A percentile compares a stretch with the other conserved stretches of the same genome.
Conservation (phyloP, 2,888 invertebrate species). For the Theodoxus fluviatilis region DNA sequence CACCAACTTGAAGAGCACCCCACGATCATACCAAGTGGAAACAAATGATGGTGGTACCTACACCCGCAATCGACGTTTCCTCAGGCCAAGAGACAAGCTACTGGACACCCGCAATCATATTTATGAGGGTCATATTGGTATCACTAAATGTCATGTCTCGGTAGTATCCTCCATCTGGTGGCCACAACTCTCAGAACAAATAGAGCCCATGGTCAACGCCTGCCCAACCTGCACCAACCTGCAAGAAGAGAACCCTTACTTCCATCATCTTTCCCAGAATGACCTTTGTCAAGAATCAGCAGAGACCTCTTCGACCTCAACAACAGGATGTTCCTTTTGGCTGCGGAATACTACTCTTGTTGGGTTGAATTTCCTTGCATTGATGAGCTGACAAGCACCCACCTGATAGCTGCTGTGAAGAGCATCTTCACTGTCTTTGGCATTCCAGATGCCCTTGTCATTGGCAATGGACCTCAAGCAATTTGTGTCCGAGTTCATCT, state of each 20-base stretch:
- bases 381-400: background rate
- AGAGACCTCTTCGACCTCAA: slow-evolving; percentile 19
- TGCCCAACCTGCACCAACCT: slow-evolving; percentile 3
- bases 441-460: slow-evolving; percentile 15
- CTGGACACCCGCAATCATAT: too few species aligned
- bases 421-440: slow-evolving; percentile 19
- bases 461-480: slow-evolving; percentile 19
- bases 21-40: too few species aligned
- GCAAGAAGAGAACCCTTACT: slow-evolving; percentile 9
- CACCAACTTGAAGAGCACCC: too few species aligned
- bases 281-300: slow-evolving; percentile 15
- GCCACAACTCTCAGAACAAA: background rate
- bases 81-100: too few species aligned
- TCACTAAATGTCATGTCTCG: slow-evolving; percentile 18
- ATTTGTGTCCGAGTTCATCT: slow-evolving; percentile 18
- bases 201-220: slow-evolving; percentile 9
- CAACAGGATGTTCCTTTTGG: background rate
- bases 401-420: slow-evolving; percentile 9
- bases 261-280: slow-evolving; percentile 9
- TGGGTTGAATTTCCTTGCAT: slow-evolving; percentile 10
- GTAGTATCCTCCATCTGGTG: slow-evolving; percentile 14
- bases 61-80: too few species aligned
- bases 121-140: too few species aligned
- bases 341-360: slow-evolving; percentile 24
- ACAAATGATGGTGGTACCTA: too few species aligned